Conservation (phyloP, 2,113 vertebrate genomes). For the Catharus fuscescens region DNA sequence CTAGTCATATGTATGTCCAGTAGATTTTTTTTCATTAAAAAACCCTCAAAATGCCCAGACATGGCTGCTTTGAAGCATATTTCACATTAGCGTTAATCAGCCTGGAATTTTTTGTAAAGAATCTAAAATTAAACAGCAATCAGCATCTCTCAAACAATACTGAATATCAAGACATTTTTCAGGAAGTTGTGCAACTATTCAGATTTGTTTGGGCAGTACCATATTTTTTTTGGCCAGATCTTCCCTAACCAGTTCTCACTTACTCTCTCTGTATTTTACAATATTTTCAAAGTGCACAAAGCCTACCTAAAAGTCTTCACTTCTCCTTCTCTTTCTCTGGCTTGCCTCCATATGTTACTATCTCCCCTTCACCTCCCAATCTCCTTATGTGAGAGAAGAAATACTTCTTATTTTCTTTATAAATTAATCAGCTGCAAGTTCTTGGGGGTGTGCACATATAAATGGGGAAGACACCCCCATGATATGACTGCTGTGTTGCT, state of each 20-base stretch:
- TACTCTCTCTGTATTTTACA: background rate
- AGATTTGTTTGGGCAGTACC: background rate
- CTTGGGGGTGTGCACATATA: background rate
- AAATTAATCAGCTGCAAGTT: background rate
- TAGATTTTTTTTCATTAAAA: background rate
- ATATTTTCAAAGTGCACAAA: background rate
- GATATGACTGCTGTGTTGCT: background rate
- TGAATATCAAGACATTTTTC: background rate
- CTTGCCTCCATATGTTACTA: background rate
- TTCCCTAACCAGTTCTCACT: background rate
- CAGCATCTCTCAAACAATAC: background rate
- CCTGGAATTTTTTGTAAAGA: background rate
- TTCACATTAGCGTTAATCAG: background rate
- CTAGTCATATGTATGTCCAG: background rate
- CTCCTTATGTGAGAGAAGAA: background rate
- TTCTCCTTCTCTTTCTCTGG: background rate
- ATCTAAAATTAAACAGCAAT: background rate
- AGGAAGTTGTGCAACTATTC: background rate
- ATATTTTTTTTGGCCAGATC: rapidly evolving
- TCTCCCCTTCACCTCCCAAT: background rate
- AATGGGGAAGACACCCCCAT: background rate
- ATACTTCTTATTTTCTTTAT: background rate
- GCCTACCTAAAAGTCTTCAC: background rate
- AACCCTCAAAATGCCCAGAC: rapidly evolving
- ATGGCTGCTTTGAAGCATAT: background rate